Evolutionary conservation across 2,888 invertebrate species (phyloP), one percentile per base, ranked within the genome.

Genomic region (Lycaena phlaeas): DNA sequence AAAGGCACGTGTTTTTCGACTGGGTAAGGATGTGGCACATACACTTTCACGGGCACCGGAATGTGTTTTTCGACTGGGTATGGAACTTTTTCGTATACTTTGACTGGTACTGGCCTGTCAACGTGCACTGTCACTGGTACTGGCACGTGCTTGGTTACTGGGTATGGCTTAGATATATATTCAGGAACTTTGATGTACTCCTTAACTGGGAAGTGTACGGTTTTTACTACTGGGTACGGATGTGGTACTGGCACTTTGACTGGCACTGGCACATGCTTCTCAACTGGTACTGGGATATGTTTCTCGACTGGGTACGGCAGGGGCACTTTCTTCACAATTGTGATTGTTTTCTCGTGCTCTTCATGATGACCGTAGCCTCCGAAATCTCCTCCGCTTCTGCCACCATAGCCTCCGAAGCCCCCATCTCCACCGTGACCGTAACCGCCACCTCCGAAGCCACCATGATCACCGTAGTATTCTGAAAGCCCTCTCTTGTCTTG

Each of bases 291-390:
- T 4, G 79, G 89, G 38, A 91, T 82, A 27, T 87, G 85, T 58
- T 91, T 92, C 55, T 90, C 90, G 0, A 92, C 91, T 22, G 92
- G 90, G 59, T 90, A 91, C 1, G 91, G 92, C 14, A 88, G 88
- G 12, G 88, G 85, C 14, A 94, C 89, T 49, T 92, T 92, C 62
- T 91, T 93, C 38, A 89, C 78, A 37, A 90, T 77, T 7, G 90
- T 91, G 52, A 90, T 82, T 7, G 88, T 89, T 70, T 90, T 91
- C 51, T 86, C 85, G 54, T 90, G 88, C 43, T 84, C 70, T 48
- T 82, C 81, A 27, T 72, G n/a, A n/a, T n/a, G 60, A 40, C 68
- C 48, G 22, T 51, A 67, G 48, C 68, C 52, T 41, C 45, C 50
- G 22, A 43, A 47, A 11, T 50, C 52, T 3, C 53, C 52, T 12